Evolutionary conservation across 2,888 invertebrate species (phyloP).

Genomic region (Troglohyphantes excavatus): DNA sequence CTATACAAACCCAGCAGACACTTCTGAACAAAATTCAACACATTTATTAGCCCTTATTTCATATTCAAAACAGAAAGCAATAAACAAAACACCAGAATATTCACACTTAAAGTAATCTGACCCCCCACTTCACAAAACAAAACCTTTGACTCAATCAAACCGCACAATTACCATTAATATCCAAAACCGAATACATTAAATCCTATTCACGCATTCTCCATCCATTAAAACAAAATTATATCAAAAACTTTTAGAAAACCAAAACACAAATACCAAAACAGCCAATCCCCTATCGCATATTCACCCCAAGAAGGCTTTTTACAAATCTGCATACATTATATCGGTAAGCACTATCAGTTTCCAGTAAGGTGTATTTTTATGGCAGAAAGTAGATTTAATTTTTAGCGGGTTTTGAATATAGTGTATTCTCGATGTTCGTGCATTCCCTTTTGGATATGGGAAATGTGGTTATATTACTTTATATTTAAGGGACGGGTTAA

Average conservation of each 20-base stretch:
- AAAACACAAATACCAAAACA: background rate
- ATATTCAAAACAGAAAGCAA: too few species aligned
- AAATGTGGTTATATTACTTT: conserved; percentile 26
- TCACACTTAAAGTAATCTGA: too few species aligned
- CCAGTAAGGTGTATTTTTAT: conserved; percentile 12
- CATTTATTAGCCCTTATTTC: too few species aligned
- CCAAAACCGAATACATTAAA: too few species aligned
- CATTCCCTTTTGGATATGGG: conserved; percentile 4
- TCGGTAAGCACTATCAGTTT: background rate
- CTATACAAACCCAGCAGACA: too few species aligned
- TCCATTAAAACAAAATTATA: background rate
- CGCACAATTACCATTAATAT: too few species aligned
- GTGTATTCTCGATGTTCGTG: background rate
- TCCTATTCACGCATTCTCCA: too few species aligned
- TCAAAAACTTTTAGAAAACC: conserved; percentile 9
- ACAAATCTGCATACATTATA: conserved; percentile 77
- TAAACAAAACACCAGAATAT: too few species aligned
- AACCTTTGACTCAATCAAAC: too few species aligned
- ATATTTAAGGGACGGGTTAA: conserved; percentile 42
- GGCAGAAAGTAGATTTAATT: conserved; percentile 64
- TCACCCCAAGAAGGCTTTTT: conserved; percentile 67
- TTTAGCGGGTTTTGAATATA: conserved; percentile 8
- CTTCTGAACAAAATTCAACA: too few species aligned
- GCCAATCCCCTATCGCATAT: too few species aligned
- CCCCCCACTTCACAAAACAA: too few species aligned